Percentiles rank a stretch among this genome's conserved stretches.
Conservation (phyloP, 2,113 vertebrate genomes). For the Formicarius rufipectus region DNA sequence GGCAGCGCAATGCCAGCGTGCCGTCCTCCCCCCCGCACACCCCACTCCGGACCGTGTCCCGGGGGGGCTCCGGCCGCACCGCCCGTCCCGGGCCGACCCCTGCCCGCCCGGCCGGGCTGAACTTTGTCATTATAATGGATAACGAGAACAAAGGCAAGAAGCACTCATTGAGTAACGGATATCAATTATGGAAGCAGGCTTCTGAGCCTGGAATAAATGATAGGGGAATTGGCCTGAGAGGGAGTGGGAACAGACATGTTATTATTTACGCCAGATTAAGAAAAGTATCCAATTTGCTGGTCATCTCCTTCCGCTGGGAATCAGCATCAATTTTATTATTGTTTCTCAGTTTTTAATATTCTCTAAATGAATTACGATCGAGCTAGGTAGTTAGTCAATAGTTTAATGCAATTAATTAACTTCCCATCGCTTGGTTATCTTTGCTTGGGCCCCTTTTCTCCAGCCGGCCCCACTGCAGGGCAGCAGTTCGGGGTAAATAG, state of each 20-base stretch:
- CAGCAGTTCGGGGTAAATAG: slow-evolving; percentile 36
- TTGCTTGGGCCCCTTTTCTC: background rate
- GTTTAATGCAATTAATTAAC: slow-evolving; percentile 86
- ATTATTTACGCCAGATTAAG: slow-evolving; percentile 91
- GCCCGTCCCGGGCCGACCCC: background rate
- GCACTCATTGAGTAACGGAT: slow-evolving; percentile 78
- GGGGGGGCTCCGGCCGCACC: background rate
- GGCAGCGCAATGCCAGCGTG: background rate
- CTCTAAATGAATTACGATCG: slow-evolving; percentile 83
- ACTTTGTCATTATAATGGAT: slow-evolving; percentile 72
- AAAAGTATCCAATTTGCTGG: slow-evolving; percentile 84
- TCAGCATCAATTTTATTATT: slow-evolving; percentile 86
- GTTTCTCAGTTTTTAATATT: slow-evolving; percentile 84
- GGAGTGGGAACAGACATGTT: slow-evolving; percentile 78
- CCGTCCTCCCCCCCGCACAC: fast-evolving
- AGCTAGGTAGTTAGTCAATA: slow-evolving; percentile 84
- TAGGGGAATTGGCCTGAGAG: slow-evolving; percentile 79
- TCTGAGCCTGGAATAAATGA: slow-evolving; percentile 82
- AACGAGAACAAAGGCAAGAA: slow-evolving; percentile 74
- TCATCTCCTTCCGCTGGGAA: slow-evolving; percentile 82
- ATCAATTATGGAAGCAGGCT: slow-evolving; percentile 81
- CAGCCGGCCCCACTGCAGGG: slow-evolving; percentile 9
- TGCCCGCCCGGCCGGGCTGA: slow-evolving; percentile 8
- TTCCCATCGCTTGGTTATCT: slow-evolving; percentile 73
- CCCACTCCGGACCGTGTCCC: background rate